phyloP scores from a whole-genome alignment of 2,888 invertebrate genomes.

The Spisula solida region DNA sequence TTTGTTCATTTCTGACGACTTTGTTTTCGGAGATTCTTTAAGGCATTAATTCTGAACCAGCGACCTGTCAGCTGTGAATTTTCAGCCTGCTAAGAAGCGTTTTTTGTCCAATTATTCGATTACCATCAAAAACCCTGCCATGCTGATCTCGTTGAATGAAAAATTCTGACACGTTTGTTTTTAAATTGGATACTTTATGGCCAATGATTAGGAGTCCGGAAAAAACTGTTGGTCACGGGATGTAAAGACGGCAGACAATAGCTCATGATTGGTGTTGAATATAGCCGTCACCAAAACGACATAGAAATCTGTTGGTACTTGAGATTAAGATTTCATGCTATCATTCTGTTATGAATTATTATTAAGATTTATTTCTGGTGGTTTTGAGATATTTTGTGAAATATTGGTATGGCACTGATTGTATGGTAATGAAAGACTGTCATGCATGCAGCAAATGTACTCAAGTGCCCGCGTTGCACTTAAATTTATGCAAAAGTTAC shows the following conservation, averaged over 20 bases:
- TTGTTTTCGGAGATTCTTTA: constrained; percentile 49
- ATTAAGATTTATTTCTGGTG: constrained; percentile 11
- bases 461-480: background rate
- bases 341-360: constrained; percentile 17
- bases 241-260: constrained; percentile 16
- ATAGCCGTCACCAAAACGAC: background rate
- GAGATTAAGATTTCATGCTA: constrained; percentile 4
- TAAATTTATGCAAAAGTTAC: background rate
- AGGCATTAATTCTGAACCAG: constrained; percentile 60
- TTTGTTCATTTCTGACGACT: constrained; percentile 62
- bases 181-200: constrained; percentile 47
- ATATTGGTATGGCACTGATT: background rate
- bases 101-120: constrained; percentile 59
- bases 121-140: constrained; percentile 47
- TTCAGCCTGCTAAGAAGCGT: constrained; percentile 48
- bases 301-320: constrained; percentile 13
- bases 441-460: background rate
- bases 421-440: background rate
- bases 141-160: constrained; percentile 35
- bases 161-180: constrained; percentile 53
- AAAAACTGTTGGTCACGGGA: constrained; percentile 30
- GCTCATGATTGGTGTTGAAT: constrained; percentile 14
- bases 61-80: constrained; percentile 46
- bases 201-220: constrained; percentile 27
- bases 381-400: constrained; percentile 3